Conservation (phyloP, 2,888 invertebrate species). For the Diaphora mendica region DNA sequence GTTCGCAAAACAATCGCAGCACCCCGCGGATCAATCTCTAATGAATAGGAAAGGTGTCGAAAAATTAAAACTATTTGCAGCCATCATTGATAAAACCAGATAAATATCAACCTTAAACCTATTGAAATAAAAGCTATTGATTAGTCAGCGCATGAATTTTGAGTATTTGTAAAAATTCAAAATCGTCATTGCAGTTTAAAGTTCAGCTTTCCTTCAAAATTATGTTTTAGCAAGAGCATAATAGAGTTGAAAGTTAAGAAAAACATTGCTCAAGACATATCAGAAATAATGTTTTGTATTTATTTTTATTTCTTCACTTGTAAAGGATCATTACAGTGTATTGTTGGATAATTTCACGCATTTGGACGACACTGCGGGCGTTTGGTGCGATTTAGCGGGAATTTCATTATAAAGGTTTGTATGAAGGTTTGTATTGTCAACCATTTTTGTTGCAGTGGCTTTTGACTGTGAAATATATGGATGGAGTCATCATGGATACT, state of each 20-base stretch:
- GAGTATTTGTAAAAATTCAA: conserved; percentile 28
- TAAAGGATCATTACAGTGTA: conserved; percentile 81
- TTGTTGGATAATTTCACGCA: conserved; percentile 84
- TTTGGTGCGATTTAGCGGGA: conserved; percentile 75
- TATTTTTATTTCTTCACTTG: conserved; percentile 76
- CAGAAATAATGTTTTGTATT: conserved; percentile 61
- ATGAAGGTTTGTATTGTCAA: conserved; percentile 62
- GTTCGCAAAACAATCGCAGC: conserved; percentile 72
- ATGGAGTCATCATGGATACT: conserved; percentile 48
- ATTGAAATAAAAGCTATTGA: conserved; percentile 25
- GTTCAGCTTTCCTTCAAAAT: conserved; percentile 10
- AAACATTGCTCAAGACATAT: conserved; percentile 43
- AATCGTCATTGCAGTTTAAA: conserved; percentile 42
- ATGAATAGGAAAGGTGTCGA: conserved; percentile 74
- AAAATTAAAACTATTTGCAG: conserved; percentile 41
- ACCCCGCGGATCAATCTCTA: conserved; percentile 73
- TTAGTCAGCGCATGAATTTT: neutral
- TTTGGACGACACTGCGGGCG: conserved; percentile 82
- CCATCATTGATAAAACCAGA: conserved; percentile 9
- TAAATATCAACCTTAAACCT: conserved; percentile 20
- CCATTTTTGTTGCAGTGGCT: conserved; percentile 60
- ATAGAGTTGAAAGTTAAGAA: conserved; percentile 50
- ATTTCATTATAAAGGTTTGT: conserved; percentile 66
- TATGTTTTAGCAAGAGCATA: neutral
- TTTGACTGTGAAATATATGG: conserved; percentile 58